Conservation (phyloP, 2,797 vertebrate genomes). For the Anabacerthia variegaticeps region DNA sequence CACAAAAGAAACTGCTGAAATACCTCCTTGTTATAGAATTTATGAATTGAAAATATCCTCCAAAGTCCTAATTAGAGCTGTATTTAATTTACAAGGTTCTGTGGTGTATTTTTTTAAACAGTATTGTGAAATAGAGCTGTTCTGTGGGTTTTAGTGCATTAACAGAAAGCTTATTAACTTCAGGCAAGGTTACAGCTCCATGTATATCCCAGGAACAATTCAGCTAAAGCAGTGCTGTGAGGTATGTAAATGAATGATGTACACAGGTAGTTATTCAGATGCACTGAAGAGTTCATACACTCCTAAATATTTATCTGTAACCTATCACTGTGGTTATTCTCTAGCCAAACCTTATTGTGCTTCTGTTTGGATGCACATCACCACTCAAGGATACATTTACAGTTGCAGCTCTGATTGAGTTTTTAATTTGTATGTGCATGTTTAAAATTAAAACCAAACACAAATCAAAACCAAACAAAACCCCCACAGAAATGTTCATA, state of each 20-base stretch:
- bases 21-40: slow-evolving; percentile 14
- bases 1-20: slow-evolving; percentile 51
- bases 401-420: not conserved
- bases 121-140: not conserved
- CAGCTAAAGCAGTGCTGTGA: not conserved
- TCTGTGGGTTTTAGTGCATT: not conserved
- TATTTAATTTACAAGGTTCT: slow-evolving; percentile 50
- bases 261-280: not conserved
- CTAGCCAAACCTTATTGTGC: not conserved
- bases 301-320: not conserved
- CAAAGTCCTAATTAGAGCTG: slow-evolving; percentile 53
- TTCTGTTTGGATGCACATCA: not conserved
- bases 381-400: not conserved
- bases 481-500: not conserved
- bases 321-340: not conserved
- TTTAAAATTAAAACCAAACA: not conserved
- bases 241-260: not conserved
- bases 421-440: not conserved
- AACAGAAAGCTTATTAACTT: not conserved
- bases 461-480: not conserved
- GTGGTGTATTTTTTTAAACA: not conserved
- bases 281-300: not conserved
- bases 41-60: slow-evolving; percentile 35
- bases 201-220: not conserved
- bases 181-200: not conserved